Conservation (phyloP, 2,888 invertebrate genomes). For the Synergus japonicus region DNA sequence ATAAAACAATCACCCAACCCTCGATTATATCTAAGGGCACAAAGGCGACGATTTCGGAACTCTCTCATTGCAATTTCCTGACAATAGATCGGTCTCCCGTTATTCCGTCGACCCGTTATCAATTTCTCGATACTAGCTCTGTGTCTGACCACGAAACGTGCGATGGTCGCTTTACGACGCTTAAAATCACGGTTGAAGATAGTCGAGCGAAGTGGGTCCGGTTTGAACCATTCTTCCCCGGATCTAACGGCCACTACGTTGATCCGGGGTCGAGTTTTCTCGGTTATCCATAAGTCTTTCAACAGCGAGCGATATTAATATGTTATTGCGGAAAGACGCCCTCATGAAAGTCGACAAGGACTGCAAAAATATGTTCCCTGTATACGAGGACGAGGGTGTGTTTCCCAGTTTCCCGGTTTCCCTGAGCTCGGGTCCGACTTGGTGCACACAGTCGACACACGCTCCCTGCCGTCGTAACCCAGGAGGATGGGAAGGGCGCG, state of each 20-base stretch:
- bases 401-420: constrained; percentile 41
- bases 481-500: constrained; percentile 54
- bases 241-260: constrained; percentile 66
- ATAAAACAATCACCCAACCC: neutral
- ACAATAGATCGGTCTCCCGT: constrained; percentile 12
- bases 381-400: constrained; percentile 53
- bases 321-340: constrained; percentile 77
- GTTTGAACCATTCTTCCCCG: constrained; percentile 53
- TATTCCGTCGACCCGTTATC: constrained; percentile 57
- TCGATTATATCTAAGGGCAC: neutral
- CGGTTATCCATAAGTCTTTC: constrained; percentile 69
- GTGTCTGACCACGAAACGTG: constrained; percentile 66
- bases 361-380: constrained; percentile 74
- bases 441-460: constrained; percentile 44
- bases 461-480: constrained; percentile 53
- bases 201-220: constrained; percentile 52
- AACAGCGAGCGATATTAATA: constrained; percentile 74
- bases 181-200: constrained; percentile 63
- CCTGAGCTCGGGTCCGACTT: constrained; percentile 45
- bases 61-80: constrained; percentile 20
- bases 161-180: constrained; percentile 72
- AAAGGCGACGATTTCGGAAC: constrained; percentile 15
- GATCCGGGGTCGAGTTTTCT: constrained; percentile 69
- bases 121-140: constrained; percentile 59
- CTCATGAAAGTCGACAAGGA: constrained; percentile 78